Evolutionary conservation across 2,797 vertebrate genomes (phyloP), one percentile per base, ranked within the genome.

Genomic region (Xerus rutilus): DNA sequence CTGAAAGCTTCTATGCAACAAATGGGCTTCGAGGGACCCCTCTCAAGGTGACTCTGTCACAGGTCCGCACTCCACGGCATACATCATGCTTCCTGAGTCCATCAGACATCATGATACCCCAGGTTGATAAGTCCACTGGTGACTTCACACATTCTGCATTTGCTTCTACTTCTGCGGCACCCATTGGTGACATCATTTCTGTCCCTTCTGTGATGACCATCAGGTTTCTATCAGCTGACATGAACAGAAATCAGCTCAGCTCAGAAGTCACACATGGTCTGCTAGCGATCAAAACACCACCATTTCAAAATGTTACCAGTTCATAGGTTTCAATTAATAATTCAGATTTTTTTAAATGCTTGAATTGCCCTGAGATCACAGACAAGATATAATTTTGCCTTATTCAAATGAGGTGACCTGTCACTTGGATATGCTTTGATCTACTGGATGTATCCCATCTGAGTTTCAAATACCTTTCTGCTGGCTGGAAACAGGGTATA

Each of bases 101-200:
- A 65, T 84, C 49, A 83, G 95, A 91, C 95, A 32, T 91, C 82
- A 67, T 93, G 78, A 69, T 23, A 85, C n/a, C 35, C n/a, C 9
- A 7, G 28, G 73, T 30, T 74, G 65, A 62, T 81, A 88, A 89
- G 45, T 67, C 43, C 45, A 20, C 25, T 39, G 74, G 54, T 62
- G 73, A 2, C 45, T 81, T 74, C 62, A 73, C 39, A 25, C 13
- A 91, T 28, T 92, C 73, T 67, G 14, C 70, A 52, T 69, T 94
- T 76, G 25, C 28, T 76, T 92, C 69, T 54, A 25, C 8, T 64
- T 43, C 65, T 65, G 83, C 25, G 47, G 14, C 59, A 72, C 25
- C 49, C 1, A 0, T 76, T 78, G 32, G 85, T n/a, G 18, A 67
- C 65, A 67, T 70, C 65, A 85, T 93, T 87, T 78, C 15, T 7